These are phyloP conservation scores for Iguana delicatissima DNA, from an alignment of 2,797 vertebrate genomes.

Conservation along the genomic window DNA sequence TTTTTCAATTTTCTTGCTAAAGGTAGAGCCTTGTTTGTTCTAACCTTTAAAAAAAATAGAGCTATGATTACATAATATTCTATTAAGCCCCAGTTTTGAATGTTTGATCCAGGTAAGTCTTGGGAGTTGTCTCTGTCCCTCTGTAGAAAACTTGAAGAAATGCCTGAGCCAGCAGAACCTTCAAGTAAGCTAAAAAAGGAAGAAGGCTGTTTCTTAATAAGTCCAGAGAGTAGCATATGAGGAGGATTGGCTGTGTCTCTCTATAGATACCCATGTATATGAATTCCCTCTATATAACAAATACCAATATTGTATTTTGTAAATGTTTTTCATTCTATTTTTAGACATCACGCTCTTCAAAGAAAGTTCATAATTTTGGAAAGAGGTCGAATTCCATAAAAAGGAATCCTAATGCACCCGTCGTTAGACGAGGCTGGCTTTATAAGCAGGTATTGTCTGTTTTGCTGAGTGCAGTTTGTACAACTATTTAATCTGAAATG, in stretches of 20 bases:
- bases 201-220: conserved; percentile 13
- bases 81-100: conserved; percentile 8
- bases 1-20: conserved; percentile 16
- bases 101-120: conserved; percentile 23
- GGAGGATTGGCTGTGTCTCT: neutral
- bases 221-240: neutral
- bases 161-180: conserved; percentile 56
- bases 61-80: neutral
- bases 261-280: neutral
- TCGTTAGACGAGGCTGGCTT: conserved; percentile 94
- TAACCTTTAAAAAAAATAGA: neutral
- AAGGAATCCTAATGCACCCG: conserved; percentile 93
- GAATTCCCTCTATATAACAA: neutral
- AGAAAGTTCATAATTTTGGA: conserved; percentile 98
- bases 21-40: neutral
- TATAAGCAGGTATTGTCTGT: conserved; percentile 92
- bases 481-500: neutral
- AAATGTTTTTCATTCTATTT: conserved; percentile 65
- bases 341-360: conserved; percentile 93
- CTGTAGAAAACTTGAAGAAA: conserved; percentile 50
- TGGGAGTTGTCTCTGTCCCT: conserved; percentile 53
- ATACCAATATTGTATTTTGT: conserved; percentile 45
- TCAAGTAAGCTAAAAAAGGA: conserved; percentile 45
- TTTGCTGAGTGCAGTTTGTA: neutral
- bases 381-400: conserved; percentile 98